These are phyloP conservation scores for Corythornis madagascariensis DNA, from an alignment of 2,113 vertebrate species.

Conservation along the genomic window DNA sequence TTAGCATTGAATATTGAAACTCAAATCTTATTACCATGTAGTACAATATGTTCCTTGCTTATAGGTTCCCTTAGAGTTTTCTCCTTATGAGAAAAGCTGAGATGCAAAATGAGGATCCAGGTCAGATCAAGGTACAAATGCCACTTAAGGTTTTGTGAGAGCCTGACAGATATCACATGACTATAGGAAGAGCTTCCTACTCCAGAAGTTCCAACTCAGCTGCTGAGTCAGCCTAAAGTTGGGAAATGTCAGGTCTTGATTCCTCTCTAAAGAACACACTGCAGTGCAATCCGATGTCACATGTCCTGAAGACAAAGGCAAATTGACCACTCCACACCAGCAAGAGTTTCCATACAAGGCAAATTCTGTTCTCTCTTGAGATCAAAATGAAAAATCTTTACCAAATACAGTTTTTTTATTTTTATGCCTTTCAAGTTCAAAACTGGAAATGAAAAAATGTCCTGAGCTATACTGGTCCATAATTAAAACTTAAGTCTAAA, in stretches of 20 bases:
- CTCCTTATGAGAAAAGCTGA: background rate
- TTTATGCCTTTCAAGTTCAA: background rate
- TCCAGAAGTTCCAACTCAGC: background rate
- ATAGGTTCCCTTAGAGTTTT: background rate
- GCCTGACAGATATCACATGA: background rate
- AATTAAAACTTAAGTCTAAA: conserved; percentile 12
- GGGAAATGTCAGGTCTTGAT: background rate
- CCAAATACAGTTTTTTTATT: background rate
- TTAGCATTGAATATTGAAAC: conserved; percentile 47
- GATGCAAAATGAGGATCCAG: background rate
- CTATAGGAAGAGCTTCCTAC: background rate
- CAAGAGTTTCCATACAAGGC: background rate
- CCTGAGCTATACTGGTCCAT: background rate
- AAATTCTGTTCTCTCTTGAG: background rate
- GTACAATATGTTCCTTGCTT: conserved; percentile 27
- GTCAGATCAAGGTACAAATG: background rate
- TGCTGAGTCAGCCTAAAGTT: background rate
- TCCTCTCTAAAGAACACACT: background rate
- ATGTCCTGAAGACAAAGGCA: background rate
- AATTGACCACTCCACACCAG: background rate
- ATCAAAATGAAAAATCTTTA: background rate
- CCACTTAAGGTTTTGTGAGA: background rate
- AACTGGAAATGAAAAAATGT: background rate
- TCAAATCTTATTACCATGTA: background rate
- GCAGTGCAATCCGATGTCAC: background rate